Base-by-base conservation (phyloP, 92 coral and sea anemone species). In the Porites rus region DNA sequence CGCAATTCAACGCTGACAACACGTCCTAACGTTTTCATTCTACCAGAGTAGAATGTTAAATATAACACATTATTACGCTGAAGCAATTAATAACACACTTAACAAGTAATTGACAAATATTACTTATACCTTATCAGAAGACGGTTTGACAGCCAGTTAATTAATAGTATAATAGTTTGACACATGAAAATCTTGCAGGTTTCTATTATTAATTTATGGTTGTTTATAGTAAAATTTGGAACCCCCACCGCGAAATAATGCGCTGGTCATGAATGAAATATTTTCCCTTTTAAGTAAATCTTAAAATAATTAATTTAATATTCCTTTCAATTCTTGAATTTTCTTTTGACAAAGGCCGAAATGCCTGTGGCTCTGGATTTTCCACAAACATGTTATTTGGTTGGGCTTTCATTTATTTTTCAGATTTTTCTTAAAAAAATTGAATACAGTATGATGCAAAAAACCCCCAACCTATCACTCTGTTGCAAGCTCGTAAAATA, bases 11-110 rank as follows among this genome's bases (percentile, higher is more conserved):
- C 60, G 14, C 60, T 9, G 3, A 8, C 12, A 10, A 54, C 60
- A 28, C 2, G 31, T 28, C 31, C 31, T 10, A 54, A 54, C 60
- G 60, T 9, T 54, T 9, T 54, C 11, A 54, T 54, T 54, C 60
- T 13, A 54, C 60, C 3, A 10, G 60, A 54, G 14, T 6, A 54
- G 60, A 54, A 54, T 54, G 60, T 54, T 54, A 54, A 54, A 54
- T 54, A 9, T 54, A 54, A 54, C 46, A 71, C 50, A 16, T 10
- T 38, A 67, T n/a, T 69, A 51, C 16, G 53, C 52, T 53, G 64
- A 52, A 21, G 20, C 78, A 74, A 59, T 52, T 52, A 21, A 74
- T 16, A 52, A 59, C 63, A 24, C 78, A 74, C 78, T 52, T 52
- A 20, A 74, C 7, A 1, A 14, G 72, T 21, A 67, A 31, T 67